Base-by-base conservation (phyloP, 1,140 invertebrate species). In the Calosoma granatense region DNA sequence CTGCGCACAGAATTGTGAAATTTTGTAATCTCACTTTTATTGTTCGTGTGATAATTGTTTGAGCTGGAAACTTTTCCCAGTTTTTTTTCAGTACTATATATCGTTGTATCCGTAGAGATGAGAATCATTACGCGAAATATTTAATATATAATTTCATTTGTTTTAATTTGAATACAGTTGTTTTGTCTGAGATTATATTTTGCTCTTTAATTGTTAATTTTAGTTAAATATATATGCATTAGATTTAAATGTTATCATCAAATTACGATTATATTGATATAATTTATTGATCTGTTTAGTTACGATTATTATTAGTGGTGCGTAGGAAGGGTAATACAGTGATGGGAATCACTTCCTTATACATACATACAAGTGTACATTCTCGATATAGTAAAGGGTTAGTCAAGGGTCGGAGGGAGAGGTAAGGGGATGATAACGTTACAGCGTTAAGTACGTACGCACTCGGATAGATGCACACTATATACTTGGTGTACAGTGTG, bases 81-180 rank as follows among this genome's bases (percentile, higher is more conserved):
- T 47, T 47, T 12, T 47, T 47, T 47, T 47, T 47, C 17, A 12
- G 41, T 47, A 11, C 15, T 36, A 36, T 47, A 47, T 47, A 47
- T 47, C 4, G 9, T 4, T 47, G 17, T 47, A 47, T 47, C 41
- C 41, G 41, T 47, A 12, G 41, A 47, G 41, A 47, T 47, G 9
- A 47, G 17, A 47, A 47, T 47, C 41, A 47, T 30, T 30, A 30
- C 26, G 6, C 6, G 26, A 30, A 30, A 30, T 14, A 14, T 47
- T 47, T 47, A 47, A 47, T 47, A 47, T n/a, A n/a, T 47, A 47
- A 47, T 47, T 47, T 47, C 41, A 17, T 47, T 47, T 47, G 41
- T 47, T 47, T 47, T 47, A 47, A 47, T 47, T 47, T 47, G 6
- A 12, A 47, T 17, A 17, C 41, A 11, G 26, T 4, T 30, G 4